Base-by-base conservation (phyloP, 2,113 vertebrate genomes). In the Oreotrochilus melanogaster region DNA sequence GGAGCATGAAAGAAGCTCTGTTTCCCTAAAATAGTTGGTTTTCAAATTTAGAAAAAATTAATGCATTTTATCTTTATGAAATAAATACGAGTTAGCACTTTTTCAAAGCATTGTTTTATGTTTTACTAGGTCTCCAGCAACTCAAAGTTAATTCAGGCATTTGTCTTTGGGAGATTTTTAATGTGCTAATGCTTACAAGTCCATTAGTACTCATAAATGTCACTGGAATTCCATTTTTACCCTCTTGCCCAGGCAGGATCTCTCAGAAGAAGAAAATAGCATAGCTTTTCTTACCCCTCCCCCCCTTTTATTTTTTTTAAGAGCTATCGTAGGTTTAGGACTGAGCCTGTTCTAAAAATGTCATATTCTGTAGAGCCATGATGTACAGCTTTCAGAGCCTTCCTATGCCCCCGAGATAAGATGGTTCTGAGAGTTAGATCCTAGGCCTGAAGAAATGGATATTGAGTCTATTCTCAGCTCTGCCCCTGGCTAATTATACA, bases 311-410 rank as follows among this genome's bases (percentile, higher is more conserved):
- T 42, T 3, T 24, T 19, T 64, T 65, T 83, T 56, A 9, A 61
- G 14, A 75, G 48, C n/a, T 57, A 14, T 28, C 60, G 4, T 72
- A 95, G 92, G 18, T 69, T 84, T 28, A 70, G 58, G 14, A 30
- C 89, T 92, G 47, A 95, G 67, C 27, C 43, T 95, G 81, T 85
- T 93, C 94, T 94, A 82, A 86, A 95, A 95, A 93, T 88, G 95
- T 96, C 94, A 67, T 76, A 18, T 48, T 79, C 37, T 73, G 27
- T 92, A 91, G 28, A 93, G 56, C 54, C 76, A 45, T 79, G 42
- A 88, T 76, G 22, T 10, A 79, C 18, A 86, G 71, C n/a, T 91
- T 80, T 94, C 57, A 54, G 90, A 56, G 81, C 30, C 71, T 76
- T 67, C 28, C 58, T 88, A 6, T 93, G 82, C 47, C 85, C 86